phyloP scores from a whole-genome alignment of 2,797 vertebrate species.

The Hipposideros larvatus region DNA sequence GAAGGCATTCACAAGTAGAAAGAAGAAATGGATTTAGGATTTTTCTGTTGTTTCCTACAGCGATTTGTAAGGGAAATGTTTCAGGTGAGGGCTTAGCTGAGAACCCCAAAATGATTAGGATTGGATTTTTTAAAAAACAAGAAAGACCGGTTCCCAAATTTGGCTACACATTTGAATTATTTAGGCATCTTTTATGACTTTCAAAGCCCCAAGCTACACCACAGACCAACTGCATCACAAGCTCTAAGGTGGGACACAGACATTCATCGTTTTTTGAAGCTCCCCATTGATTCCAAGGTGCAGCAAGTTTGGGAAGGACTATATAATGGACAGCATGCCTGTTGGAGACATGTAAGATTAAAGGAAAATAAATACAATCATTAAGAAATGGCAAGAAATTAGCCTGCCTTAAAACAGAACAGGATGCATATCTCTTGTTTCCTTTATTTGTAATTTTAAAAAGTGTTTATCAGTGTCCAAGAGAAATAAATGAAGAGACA shows the following conservation, averaged over 20 bases:
- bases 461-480: slow-evolving; percentile 17
- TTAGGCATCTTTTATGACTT: slow-evolving; percentile 34
- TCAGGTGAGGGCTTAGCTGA: slow-evolving; percentile 52
- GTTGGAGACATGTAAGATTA: neutral
- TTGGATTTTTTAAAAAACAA: neutral
- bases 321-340: neutral
- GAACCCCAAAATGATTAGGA: slow-evolving; percentile 38
- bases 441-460: slow-evolving; percentile 43
- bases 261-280: neutral
- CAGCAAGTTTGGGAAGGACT: neutral
- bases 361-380: slow-evolving; percentile 40
- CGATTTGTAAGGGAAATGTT: slow-evolving; percentile 53
- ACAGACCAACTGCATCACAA: neutral
- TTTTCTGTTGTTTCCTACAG: slow-evolving; percentile 49
- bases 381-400: slow-evolving; percentile 41
- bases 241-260: neutral
- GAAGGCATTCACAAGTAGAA: slow-evolving; percentile 51
- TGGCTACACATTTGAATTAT: slow-evolving; percentile 16
- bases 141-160: neutral
- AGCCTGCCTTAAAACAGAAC: neutral
- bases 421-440: neutral
- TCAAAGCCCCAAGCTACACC: neutral
- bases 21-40: slow-evolving; percentile 66
- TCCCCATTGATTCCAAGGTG: neutral
- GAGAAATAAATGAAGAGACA: slow-evolving; percentile 45